Evolutionary conservation across 2,113 vertebrate species (phyloP), one percentile per base, ranked within the genome.

Genomic region (Neolamprologus caudopunctatus): DNA sequence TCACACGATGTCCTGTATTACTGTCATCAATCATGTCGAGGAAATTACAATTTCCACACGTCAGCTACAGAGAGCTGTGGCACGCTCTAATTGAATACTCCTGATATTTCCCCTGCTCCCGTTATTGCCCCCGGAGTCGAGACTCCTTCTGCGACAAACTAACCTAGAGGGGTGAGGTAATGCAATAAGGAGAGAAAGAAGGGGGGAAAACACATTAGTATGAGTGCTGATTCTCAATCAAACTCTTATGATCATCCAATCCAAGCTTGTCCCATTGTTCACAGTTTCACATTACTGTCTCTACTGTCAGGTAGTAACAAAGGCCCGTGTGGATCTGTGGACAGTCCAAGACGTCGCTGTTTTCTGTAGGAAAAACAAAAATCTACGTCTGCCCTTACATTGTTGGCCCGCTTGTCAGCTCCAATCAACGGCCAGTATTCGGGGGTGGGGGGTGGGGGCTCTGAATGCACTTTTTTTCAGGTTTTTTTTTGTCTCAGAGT

Each of bases 21-120:
- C 95, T 42, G 93, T 91, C 96, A 97, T 97, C 96, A 96, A 96
- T 97, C 96, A 97, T 96, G 93, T 94, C 81, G 92, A 11, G 93
- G 94, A 96, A 95, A 96, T 96, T 96, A 95, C 94, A 96, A 96
- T 97, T 96, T 96, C 95, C 95, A 88, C 93, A 93, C 88, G 95
- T 97, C 95, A 96, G 96, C 96, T 92, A 84, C 90, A 75, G 90
- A 94, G 94, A 90, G 91, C 91, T 91, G 87, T 86, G 94, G 94
- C 93, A 92, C 88, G 91, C 92, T 95, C 92, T 96, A 96, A 96
- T 96, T 96, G 96, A 96, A 95, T 95, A 94, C 90, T 92, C 92
- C 86, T 89, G 89, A 94, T 95, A 93, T 91, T 89, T 91, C 91
- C 90, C 94, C 42, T 86, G 83, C 90, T 86, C 26, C 92, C 42